phyloP scores from a whole-genome alignment of 2,797 vertebrate genomes.

The Sebastes variabilis region DNA sequence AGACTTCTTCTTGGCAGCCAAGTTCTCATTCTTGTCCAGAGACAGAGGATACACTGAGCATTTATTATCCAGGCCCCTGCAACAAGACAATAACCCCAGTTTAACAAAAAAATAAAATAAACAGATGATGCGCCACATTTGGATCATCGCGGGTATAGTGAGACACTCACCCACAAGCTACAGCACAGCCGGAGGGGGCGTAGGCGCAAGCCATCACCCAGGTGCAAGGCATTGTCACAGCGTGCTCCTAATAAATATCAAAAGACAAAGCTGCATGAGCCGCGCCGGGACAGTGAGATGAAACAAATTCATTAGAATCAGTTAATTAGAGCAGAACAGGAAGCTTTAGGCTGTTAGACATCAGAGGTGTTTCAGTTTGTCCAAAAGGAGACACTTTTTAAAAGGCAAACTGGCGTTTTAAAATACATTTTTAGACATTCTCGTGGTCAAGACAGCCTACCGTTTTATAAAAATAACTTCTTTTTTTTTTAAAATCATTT shows the following conservation, averaged over 20 bases:
- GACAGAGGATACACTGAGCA: slow-evolving; percentile 98
- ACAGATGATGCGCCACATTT: neutral
- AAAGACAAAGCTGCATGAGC: slow-evolving; percentile 49
- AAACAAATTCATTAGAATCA: slow-evolving; percentile 27
- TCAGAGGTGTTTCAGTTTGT: neutral
- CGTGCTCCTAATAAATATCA: slow-evolving; percentile 88
- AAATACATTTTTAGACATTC: neutral
- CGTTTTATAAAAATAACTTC: too few relatives aligned
- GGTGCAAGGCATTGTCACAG: slow-evolving; percentile 98
- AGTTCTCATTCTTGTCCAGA: slow-evolving; percentile 98
- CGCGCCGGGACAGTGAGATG: neutral
- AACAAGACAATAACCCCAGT: neutral
- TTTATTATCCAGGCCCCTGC: slow-evolving; percentile 97
- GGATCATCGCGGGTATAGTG: neutral
- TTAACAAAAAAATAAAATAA: neutral
- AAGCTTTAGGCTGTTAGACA: neutral
- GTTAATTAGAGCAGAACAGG: slow-evolving; percentile 23
- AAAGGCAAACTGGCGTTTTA: neutral
- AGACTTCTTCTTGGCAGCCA: slow-evolving; percentile 99
- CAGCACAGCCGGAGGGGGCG: slow-evolving; percentile 95
- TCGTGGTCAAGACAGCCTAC: neutral
- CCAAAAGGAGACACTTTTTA: neutral
- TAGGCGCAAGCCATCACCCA: slow-evolving; percentile 99
- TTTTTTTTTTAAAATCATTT: too few relatives aligned
- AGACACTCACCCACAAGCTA: slow-evolving; percentile 94